phyloP scores from a whole-genome alignment of 1,140 invertebrate species.

The Trialeurodes vaporariorum region DNA sequence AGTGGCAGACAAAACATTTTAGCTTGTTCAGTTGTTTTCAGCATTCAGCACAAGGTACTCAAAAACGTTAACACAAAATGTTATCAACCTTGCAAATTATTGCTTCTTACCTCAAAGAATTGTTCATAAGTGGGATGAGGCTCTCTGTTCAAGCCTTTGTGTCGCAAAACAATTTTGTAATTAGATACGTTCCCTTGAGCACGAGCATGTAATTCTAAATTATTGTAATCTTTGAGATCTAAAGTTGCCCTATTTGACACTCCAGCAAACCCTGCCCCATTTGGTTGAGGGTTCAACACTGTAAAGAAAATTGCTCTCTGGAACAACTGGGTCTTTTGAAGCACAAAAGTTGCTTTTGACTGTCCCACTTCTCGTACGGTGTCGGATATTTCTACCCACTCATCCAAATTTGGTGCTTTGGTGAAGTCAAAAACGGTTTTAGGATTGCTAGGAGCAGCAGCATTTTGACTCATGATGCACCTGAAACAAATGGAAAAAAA shows the following conservation, averaged over 20 bases:
- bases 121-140: slow-evolving; percentile 48
- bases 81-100: not conserved
- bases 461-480: too few species aligned
- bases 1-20: too few species aligned
- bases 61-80: slow-evolving; percentile 2
- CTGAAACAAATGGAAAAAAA: too few species aligned
- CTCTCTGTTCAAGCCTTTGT: slow-evolving; percentile 42
- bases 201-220: slow-evolving; percentile 42
- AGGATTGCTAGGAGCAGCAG: too few species aligned
- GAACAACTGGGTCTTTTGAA: slow-evolving; percentile 45
- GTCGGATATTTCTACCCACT: slow-evolving; percentile 51
- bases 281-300: slow-evolving; percentile 52
- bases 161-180: slow-evolving; percentile 50
- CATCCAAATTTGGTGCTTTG: slow-evolving; percentile 26
- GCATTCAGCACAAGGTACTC: not conserved
- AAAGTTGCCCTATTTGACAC: slow-evolving; percentile 36
- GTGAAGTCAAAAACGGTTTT: slow-evolving; percentile 38
- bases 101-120: slow-evolving; percentile 44
- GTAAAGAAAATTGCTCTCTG: slow-evolving; percentile 53
- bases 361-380: slow-evolving; percentile 48
- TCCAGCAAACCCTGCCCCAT: slow-evolving; percentile 57
- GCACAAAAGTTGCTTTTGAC: slow-evolving; percentile 47
- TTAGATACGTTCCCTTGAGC: slow-evolving; percentile 39
- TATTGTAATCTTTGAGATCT: slow-evolving; percentile 39
- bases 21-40: too few species aligned